phyloP scores from a whole-genome alignment of 2,113 vertebrate species.

The Rhadina sibilatrix region DNA sequence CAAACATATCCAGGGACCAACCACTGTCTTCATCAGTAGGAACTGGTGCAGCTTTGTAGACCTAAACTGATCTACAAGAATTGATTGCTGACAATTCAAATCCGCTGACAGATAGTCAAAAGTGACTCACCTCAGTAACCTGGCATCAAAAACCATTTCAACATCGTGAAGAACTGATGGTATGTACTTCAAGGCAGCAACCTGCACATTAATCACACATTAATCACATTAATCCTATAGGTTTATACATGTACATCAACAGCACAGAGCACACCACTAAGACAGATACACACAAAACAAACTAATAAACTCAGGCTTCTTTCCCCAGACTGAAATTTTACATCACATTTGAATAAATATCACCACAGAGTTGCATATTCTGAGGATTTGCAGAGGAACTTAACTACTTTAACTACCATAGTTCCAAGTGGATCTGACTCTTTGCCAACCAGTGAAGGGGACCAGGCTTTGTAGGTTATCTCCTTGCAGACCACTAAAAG shows the following conservation, averaged over 20 bases:
- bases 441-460: background rate
- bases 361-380: background rate
- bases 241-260: background rate
- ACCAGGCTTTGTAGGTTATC: background rate
- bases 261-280: background rate
- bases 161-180: conserved; percentile 94
- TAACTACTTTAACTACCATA: background rate
- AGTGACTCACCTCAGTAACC: conserved; percentile 87
- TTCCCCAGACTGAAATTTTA: background rate
- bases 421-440: background rate
- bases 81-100: background rate
- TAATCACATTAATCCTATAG: background rate
- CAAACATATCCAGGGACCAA: rapidly evolving
- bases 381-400: background rate
- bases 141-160: conserved; percentile 92
- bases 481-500: background rate
- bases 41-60: background rate
- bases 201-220: conserved; percentile 73
- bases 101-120: too few species aligned
- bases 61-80: background rate
- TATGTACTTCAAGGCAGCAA: conserved; percentile 96
- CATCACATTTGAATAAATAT: background rate
- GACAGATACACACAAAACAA: background rate
- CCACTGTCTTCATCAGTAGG: background rate
- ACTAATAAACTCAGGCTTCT: background rate